These are phyloP conservation scores for Macrostomum cliftonense DNA, from an alignment of 2,888 invertebrate species.

Conservation along the genomic window DNA sequence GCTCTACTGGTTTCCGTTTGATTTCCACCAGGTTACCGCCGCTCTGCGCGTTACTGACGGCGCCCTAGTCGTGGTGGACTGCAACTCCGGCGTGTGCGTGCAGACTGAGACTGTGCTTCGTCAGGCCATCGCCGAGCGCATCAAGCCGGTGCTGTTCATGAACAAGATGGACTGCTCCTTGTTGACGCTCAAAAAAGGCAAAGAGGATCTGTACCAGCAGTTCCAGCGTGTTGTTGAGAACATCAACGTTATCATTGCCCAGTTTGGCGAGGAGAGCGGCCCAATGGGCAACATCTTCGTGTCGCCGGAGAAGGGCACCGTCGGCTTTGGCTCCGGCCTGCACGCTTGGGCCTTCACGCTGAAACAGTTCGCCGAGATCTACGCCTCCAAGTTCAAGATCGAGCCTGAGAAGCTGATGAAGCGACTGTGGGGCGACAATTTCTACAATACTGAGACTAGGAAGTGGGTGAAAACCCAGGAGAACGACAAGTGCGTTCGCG, in stretches of 20 bases:
- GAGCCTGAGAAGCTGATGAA: slow-evolving; percentile 88
- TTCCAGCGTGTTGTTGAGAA: slow-evolving; percentile 99
- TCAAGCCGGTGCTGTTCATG: slow-evolving; percentile 99
- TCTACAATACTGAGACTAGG: slow-evolving; percentile 88
- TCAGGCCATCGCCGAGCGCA: slow-evolving; percentile 97
- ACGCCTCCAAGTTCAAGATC: slow-evolving; percentile 83
- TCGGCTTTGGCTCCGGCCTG: slow-evolving; percentile 96
- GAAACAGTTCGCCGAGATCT: slow-evolving; percentile 98
- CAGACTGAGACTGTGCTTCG: slow-evolving; percentile 98
- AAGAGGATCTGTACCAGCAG: slow-evolving; percentile 90
- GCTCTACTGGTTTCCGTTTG: no score
- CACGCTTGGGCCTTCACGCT: slow-evolving; percentile 99
- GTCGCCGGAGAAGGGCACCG: slow-evolving; percentile 92
- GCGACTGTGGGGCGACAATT: slow-evolving; percentile 84
- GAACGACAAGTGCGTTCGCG: slow-evolving; percentile 43
- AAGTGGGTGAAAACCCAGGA: slow-evolving; percentile 84
- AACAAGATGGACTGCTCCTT: slow-evolving; percentile 99
- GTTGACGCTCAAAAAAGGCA: slow-evolving; percentile 79
- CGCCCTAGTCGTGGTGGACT: slow-evolving; percentile 96
- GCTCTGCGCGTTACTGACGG: slow-evolving; percentile 99
- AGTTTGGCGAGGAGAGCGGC: slow-evolving; percentile 85
- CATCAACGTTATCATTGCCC: slow-evolving; percentile 97
- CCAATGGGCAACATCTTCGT: slow-evolving; percentile 98
- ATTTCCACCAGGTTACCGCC: slow-evolving; percentile 51
- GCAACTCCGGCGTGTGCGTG: slow-evolving; percentile 86